These are phyloP conservation scores for Erebia palarica DNA, from an alignment of 2,888 invertebrate genomes.

Conservation along the genomic window DNA sequence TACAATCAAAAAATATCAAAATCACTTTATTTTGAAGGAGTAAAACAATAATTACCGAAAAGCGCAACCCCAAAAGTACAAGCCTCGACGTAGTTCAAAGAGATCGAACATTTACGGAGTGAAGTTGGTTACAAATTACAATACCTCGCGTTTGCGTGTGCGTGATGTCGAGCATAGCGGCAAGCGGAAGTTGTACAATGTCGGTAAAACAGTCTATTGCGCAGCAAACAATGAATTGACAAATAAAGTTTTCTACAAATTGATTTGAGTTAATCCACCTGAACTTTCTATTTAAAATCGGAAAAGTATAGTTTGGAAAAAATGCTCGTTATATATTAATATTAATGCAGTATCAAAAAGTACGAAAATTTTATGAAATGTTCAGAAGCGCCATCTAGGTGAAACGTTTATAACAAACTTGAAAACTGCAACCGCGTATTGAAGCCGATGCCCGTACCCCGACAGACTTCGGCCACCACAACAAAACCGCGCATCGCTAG, in stretches of 20 bases:
- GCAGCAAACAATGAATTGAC: conserved; percentile 55
- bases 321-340: not conserved
- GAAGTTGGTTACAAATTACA: conserved; percentile 63
- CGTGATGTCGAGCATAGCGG: conserved; percentile 76
- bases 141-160: conserved; percentile 63
- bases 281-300: conserved; percentile 25
- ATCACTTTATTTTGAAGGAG: conserved; percentile 50
- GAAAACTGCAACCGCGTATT: too few species aligned
- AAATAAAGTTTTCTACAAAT: not conserved
- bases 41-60: conserved; percentile 78
- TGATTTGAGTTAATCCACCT: not conserved
- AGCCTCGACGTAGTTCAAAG: conserved; percentile 77
- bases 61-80: conserved; percentile 73
- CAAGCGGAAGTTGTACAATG: conserved; percentile 70
- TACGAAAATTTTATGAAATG: not conserved
- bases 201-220: conserved; percentile 68
- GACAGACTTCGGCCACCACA: too few species aligned
- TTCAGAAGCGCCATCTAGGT: conserved; percentile 34
- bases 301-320: not conserved
- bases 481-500: conserved; percentile 16
- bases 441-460: too few species aligned
- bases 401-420: too few species aligned
- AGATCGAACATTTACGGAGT: conserved; percentile 79
- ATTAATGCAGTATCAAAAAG: not conserved
- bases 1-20: conserved; percentile 46